Evolutionary conservation across 2,113 vertebrate genomes (phyloP), one percentile per base, ranked within the genome.

Genomic region (Anhinga rufa): DNA sequence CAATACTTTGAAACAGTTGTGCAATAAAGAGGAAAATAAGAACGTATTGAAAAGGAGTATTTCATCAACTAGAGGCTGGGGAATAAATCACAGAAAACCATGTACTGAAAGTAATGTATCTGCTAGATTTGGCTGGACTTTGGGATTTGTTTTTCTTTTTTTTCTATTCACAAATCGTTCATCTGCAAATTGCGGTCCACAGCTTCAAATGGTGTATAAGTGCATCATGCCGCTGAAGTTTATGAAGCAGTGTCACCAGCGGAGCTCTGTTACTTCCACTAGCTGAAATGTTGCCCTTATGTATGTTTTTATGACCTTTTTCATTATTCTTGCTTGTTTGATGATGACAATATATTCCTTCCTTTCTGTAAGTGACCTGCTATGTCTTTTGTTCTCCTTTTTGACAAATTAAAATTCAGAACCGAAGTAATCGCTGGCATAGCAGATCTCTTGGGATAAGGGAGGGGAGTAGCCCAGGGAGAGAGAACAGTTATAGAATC

Each of bases 241-340:
- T 22, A 31, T 42, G 87, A 72, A 49, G 66, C 87, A 21, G 62
- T 32, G 78, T 82, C 75, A 88, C 84, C 81, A 82, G 52, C 11
- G 32, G 51, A 88, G 69, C 82, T 83, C 49, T 44, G 79, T 31
- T 66, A 6, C 70, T 78, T 72, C 87, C 90, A 65, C 49, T 29
- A 52, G 78, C 79, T 90, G 85, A 61, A 77, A 17, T 16, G 14
- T 65, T 95, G 90, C 85, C 92, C 75, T 24, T 42, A 0, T 9
- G 36, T 46, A 29, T 90, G 90, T 95, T 96, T 96, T 94, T 38
- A 74, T 95, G 95, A 93, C 85, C 82, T 94, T 90, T 90, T 61
- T 40, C 82, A 28, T 88, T 48, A 24, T 10, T 74, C 74, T 65
- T 65, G 72, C 51, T 70, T 64, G 71, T 17, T 70, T 40, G 84